A percentile compares a stretch with the other conserved stretches of the same genome.
phyloP scores from a whole-genome alignment of 2,797 vertebrate species.

The Ammospiza maritima region DNA sequence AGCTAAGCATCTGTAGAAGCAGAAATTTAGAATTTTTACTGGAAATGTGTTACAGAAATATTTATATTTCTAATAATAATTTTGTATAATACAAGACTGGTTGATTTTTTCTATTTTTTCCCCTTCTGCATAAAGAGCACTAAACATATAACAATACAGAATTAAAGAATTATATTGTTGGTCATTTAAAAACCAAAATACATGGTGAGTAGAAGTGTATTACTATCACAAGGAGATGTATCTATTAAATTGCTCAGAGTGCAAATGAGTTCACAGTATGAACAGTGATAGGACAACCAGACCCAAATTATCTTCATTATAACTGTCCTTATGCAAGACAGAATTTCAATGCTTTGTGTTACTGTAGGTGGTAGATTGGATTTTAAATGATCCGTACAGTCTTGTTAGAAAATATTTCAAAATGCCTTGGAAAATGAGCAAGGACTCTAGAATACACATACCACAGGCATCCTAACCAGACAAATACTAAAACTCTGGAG shows the following conservation, averaged over 20 bases:
- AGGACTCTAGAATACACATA: not conserved
- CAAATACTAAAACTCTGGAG: not conserved
- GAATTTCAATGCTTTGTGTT: conserved; percentile 3
- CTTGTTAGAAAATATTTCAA: not conserved
- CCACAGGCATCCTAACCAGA: not conserved
- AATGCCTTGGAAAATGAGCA: not conserved
- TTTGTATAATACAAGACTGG: not conserved
- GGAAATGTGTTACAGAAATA: not conserved
- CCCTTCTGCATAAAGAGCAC: not conserved
- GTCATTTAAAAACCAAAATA: not conserved
- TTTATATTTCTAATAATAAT: not conserved
- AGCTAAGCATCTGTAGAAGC: not conserved
- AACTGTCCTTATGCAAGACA: not conserved
- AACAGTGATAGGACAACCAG: not conserved
- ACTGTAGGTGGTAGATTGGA: conserved; percentile 45
- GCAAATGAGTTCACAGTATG: conserved; percentile 42
- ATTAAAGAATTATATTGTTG: not conserved
- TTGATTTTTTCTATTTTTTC: not conserved
- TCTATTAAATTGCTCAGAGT: not conserved
- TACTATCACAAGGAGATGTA: not conserved
- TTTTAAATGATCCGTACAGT: conserved; percentile 37
- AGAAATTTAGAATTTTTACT: not conserved
- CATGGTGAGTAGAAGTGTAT: not conserved
- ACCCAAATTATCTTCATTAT: conserved; percentile 34
- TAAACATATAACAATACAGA: not conserved